Evolutionary conservation across 2,797 vertebrate species (phyloP).

Genomic region (Onychomys arenicola): DNA sequence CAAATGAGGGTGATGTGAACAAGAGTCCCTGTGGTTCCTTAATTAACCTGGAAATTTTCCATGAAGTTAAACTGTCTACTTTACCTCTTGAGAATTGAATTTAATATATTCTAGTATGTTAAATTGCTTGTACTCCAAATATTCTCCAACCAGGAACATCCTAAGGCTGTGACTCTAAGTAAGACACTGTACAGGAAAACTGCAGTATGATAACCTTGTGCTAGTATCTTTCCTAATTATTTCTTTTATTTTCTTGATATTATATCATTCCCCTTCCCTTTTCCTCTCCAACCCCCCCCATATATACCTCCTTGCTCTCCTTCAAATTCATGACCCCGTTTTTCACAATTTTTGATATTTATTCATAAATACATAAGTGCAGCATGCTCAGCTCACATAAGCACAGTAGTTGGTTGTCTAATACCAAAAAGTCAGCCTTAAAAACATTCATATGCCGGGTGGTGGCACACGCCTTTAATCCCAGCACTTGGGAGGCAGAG

Average conservation of each 20-base stretch:
- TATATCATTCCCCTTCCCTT: neutral
- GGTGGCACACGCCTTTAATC: no score
- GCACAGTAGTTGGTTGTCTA: neutral
- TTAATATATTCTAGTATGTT: neutral
- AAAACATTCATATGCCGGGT: neutral
- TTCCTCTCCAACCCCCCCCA: neutral
- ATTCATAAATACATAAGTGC: neutral
- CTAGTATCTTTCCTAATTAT: neutral
- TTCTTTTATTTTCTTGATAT: neutral
- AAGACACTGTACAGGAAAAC: neutral
- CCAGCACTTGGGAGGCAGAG: no score
- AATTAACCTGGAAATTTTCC: conserved; percentile 53
- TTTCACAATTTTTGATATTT: neutral
- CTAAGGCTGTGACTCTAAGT: neutral
- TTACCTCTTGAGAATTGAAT: conserved; percentile 31
- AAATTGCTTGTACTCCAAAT: neutral
- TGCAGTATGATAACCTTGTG: neutral
- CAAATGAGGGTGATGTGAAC: conserved; percentile 1
- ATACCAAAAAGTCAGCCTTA: neutral
- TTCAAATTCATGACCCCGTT: neutral
- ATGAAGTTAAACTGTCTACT: neutral
- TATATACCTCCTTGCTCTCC: no score
- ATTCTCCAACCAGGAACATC: neutral
- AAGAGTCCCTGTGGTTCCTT: conserved; percentile 41
- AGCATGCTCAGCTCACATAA: neutral